Evolutionary conservation across 2,797 vertebrate genomes (phyloP).

Genomic region (Myotis myotis): DNA sequence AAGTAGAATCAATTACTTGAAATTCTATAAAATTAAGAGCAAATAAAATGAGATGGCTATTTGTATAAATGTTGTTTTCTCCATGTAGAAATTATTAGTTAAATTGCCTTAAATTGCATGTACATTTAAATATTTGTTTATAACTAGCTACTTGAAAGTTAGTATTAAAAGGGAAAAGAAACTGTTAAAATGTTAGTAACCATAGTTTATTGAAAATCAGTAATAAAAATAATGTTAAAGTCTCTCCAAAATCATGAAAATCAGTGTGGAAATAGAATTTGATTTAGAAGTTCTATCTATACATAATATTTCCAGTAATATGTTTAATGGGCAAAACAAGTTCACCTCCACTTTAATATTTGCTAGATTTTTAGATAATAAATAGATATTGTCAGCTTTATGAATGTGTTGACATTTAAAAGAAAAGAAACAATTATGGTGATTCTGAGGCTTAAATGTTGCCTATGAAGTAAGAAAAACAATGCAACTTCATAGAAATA

Average conservation of each 20-base stretch:
- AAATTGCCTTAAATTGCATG: background rate
- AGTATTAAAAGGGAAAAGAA: background rate
- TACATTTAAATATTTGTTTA: background rate
- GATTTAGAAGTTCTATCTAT: slow-evolving; percentile 22
- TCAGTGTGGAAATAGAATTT: slow-evolving; percentile 45
- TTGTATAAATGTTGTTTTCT: background rate
- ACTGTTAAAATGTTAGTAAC: background rate
- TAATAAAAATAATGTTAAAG: slow-evolving; percentile 28
- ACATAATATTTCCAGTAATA: background rate
- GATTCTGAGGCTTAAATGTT: background rate
- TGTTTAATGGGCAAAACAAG: slow-evolving; percentile 6
- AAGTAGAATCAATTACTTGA: background rate
- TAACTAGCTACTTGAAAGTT: slow-evolving; percentile 30
- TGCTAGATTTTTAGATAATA: slow-evolving; percentile 33
- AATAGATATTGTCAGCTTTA: slow-evolving; percentile 25
- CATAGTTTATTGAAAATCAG: background rate
- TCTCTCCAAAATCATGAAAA: slow-evolving; percentile 25
- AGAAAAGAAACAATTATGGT: background rate
- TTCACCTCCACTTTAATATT: slow-evolving; percentile 16
- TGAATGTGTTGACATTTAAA: background rate
- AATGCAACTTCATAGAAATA: slow-evolving; percentile 15
- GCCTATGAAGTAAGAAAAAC: background rate
- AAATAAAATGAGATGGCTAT: background rate
- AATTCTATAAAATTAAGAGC: slow-evolving; percentile 33
- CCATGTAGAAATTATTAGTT: background rate